A percentile compares a stretch with the other conserved stretches of the same genome.
Conservation (phyloP, 2,888 invertebrate species). For the Drosophila macrospina region DNA sequence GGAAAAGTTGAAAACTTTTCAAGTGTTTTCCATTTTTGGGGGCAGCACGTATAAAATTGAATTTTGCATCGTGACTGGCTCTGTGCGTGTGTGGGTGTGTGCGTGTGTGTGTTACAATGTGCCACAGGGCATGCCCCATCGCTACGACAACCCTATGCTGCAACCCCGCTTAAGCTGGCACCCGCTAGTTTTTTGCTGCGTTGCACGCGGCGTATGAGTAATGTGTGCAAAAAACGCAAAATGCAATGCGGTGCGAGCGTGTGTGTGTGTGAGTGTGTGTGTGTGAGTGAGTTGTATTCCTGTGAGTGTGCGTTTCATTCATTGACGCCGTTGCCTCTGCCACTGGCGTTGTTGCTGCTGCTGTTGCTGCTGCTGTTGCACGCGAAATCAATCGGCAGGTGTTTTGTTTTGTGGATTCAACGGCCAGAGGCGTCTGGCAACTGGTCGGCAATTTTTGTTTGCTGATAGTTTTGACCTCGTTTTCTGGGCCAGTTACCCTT, state of each 20-base stretch:
- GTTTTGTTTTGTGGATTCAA: slow-evolving; percentile 70
- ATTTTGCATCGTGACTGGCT: slow-evolving; percentile 15
- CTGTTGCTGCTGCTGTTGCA: slow-evolving; percentile 36
- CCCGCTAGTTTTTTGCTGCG: slow-evolving; percentile 30
- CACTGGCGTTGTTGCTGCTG: slow-evolving; percentile 14
- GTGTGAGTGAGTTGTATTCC: slow-evolving; percentile 18
- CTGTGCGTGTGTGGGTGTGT: slow-evolving; percentile 1
- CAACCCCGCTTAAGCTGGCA: slow-evolving; percentile 4
- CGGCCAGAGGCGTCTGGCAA: slow-evolving; percentile 37
- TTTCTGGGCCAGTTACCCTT: slow-evolving; percentile 42
- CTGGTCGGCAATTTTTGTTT: slow-evolving; percentile 68
- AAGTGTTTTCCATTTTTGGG: background rate
- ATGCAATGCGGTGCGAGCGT: slow-evolving; percentile 20
- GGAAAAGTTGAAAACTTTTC: slow-evolving; percentile 8
- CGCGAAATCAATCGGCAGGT: slow-evolving; percentile 77
- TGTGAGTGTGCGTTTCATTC: slow-evolving; percentile 55
- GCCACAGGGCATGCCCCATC: slow-evolving; percentile 14
- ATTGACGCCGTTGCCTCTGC: slow-evolving; percentile 45
- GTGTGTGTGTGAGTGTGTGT: slow-evolving; percentile 16
- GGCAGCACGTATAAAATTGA: slow-evolving; percentile 27
- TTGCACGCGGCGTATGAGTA: slow-evolving; percentile 70
- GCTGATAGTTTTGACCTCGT: slow-evolving; percentile 78
- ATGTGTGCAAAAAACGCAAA: slow-evolving; percentile 55
- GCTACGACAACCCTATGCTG: background rate
- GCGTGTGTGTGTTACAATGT: slow-evolving; percentile 7